Evolutionary conservation across 2,888 invertebrate species (phyloP), one percentile per base, ranked within the genome.

Genomic region (Parnassius orleans): DNA sequence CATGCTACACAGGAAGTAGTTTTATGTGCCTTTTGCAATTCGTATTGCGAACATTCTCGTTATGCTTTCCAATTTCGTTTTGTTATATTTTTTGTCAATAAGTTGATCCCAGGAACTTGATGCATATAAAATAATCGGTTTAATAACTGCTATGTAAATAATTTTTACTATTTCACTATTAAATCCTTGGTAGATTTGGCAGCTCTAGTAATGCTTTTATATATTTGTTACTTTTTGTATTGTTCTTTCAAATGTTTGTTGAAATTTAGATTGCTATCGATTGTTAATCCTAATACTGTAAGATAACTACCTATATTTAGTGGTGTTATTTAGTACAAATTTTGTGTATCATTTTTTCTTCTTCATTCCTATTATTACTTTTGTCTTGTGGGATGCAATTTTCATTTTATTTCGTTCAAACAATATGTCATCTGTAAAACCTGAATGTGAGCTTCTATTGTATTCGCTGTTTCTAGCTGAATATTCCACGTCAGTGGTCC

Each of bases 31-130:
- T n/a, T 15, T 57, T 9, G 9, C 9, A 1, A 58, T 47, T 46
- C n/a, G 52, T 41, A 51, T 44, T 3, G 51, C 57, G 19, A 58
- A 58, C 11, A 42, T 42, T 3, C 57, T 42, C 12, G 50, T 50
- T 2, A 58, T 9, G 10, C 51, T 9, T 0, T 51, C 10, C 11
- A 58, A n/a, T 12, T 43, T 50, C 2, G 42, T 12, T 14, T 12
- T 33, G 2, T 46, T 9, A 1, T 1, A 10, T 9, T 9, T 2
- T 46, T 14, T 33, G 0, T n/a, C 9, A 9, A 43, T 10, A 9
- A 52, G 46, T 2, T 42, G 44, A 2, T 43, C n/a, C 46, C 58
- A 58, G 5, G 24, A 43, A 7, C 50, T 19, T 3, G 42, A 0
- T 14, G 57, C 57, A 33, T 53, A 46, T 10, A 47, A 1, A 0